Percentiles rank a stretch among this genome's conserved stretches.
Evolutionary conservation across 2,888 invertebrate species (phyloP).

Genomic region (Chrysotoxum bicinctum): DNA sequence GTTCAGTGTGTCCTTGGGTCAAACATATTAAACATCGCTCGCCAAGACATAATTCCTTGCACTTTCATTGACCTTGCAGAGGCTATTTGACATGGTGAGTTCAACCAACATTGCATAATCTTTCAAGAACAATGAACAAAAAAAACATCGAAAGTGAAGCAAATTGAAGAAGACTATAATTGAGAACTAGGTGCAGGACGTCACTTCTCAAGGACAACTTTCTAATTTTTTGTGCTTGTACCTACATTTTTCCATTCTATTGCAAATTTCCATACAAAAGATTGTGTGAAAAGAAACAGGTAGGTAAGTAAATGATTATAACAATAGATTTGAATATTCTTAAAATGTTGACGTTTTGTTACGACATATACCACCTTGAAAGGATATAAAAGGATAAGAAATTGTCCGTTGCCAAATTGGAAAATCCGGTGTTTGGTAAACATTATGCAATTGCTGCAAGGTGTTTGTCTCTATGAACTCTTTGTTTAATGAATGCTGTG

Average conservation of each 20-base stretch:
- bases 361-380: slow-evolving; percentile 62
- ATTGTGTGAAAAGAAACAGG: slow-evolving; percentile 36
- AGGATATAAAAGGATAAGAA: slow-evolving; percentile 49
- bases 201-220: slow-evolving; percentile 55
- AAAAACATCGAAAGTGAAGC: slow-evolving; percentile 58
- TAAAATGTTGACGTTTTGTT: slow-evolving; percentile 44
- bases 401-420: slow-evolving; percentile 44
- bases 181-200: not conserved
- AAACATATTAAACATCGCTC: slow-evolving; percentile 10
- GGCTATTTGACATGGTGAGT: slow-evolving; percentile 2
- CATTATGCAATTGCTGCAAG: slow-evolving; percentile 55
- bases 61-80: slow-evolving; percentile 60
- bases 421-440: slow-evolving; percentile 52
- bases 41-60: slow-evolving; percentile 33
- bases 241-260: not conserved
- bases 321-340: slow-evolving; percentile 53
- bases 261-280: slow-evolving; percentile 29
- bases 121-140: slow-evolving; percentile 16
- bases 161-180: slow-evolving; percentile 36
- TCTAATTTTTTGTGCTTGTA: slow-evolving; percentile 34
- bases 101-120: slow-evolving; percentile 49
- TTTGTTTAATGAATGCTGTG: slow-evolving; percentile 23
- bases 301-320: not conserved
- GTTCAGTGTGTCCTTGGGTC: slow-evolving; percentile 53
- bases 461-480: not conserved